phyloP scores from a whole-genome alignment of 2,113 vertebrate genomes.

The Ptilorrhoa leucosticta region DNA sequence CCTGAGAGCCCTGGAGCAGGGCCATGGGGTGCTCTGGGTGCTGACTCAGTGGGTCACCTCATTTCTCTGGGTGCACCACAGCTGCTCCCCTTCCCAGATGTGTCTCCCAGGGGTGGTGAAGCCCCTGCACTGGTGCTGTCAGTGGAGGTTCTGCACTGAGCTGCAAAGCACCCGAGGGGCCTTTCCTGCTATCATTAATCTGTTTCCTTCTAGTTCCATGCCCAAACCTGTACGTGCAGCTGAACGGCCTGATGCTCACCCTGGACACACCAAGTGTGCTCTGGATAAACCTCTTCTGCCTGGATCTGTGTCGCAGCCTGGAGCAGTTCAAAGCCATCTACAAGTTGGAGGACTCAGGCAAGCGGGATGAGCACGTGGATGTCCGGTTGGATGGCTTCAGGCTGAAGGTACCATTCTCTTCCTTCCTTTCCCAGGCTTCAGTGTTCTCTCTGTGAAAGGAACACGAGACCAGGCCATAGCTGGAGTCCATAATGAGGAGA shows the following conservation, averaged over 20 bases:
- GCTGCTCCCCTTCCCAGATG: not conserved
- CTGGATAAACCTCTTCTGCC: conserved; percentile 92
- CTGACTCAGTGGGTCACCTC: not conserved
- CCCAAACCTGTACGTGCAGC: conserved; percentile 88
- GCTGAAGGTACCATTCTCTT: conserved; percentile 77
- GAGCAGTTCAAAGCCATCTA: conserved; percentile 96
- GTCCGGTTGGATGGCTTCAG: conserved; percentile 84
- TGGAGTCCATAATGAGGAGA: not conserved
- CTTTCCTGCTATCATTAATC: not conserved
- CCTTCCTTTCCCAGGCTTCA: not conserved
- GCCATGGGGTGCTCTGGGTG: not conserved
- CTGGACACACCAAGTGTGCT: conserved; percentile 87
- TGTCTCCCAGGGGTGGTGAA: not conserved
- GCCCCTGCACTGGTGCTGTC: not conserved
- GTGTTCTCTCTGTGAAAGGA: not conserved
- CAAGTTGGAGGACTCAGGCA: conserved; percentile 85
- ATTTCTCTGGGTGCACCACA: not conserved
- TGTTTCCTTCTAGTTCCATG: conserved; percentile 81
- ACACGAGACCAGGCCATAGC: not conserved
- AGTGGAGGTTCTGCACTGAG: not conserved
- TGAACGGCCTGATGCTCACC: conserved; percentile 86
- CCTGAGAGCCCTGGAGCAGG: not conserved
- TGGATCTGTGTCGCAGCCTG: conserved; percentile 87
- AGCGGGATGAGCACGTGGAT: conserved; percentile 86
- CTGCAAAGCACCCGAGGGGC: not conserved